phyloP scores from a whole-genome alignment of 2,797 vertebrate species.

The Coreius guichenoti region DNA sequence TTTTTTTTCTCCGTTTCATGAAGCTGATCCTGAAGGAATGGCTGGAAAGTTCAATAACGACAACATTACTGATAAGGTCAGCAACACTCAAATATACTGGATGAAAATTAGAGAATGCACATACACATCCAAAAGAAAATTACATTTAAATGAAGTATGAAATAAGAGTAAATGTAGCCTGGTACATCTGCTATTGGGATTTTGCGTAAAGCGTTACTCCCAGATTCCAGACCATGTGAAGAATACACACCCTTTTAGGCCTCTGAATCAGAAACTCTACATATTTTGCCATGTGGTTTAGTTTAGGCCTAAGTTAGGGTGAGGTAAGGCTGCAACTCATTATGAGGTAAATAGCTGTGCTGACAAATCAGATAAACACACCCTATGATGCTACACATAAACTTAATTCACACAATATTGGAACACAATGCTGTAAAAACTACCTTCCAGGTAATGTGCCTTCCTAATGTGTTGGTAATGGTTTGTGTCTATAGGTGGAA shows the following conservation, averaged over 20 bases:
- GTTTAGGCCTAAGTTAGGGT: slow-evolving; percentile 9
- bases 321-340: slow-evolving; percentile 35
- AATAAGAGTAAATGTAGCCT: background rate
- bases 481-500: slow-evolving; percentile 66
- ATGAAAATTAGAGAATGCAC: background rate
- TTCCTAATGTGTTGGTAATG: slow-evolving; percentile 10
- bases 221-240: slow-evolving; percentile 24
- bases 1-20: slow-evolving; percentile 39
- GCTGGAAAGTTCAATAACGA: slow-evolving; percentile 78
- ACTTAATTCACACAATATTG: background rate
- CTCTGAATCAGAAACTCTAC: slow-evolving; percentile 29
- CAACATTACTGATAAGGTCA: slow-evolving; percentile 80
- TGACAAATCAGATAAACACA: slow-evolving; percentile 14
- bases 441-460: background rate
- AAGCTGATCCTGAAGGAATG: slow-evolving; percentile 77
- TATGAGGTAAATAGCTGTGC: slow-evolving; percentile 8
- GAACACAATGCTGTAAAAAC: background rate
- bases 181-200: background rate
- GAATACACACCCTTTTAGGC: background rate
- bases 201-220: background rate
- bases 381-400: background rate
- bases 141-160: background rate
- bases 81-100: background rate
- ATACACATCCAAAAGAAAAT: background rate
- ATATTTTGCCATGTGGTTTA: slow-evolving; percentile 40